Percentiles rank a stretch among this genome's conserved stretches.
Evolutionary conservation across 2,113 vertebrate genomes (phyloP).

Genomic region (Scatophagus argus): DNA sequence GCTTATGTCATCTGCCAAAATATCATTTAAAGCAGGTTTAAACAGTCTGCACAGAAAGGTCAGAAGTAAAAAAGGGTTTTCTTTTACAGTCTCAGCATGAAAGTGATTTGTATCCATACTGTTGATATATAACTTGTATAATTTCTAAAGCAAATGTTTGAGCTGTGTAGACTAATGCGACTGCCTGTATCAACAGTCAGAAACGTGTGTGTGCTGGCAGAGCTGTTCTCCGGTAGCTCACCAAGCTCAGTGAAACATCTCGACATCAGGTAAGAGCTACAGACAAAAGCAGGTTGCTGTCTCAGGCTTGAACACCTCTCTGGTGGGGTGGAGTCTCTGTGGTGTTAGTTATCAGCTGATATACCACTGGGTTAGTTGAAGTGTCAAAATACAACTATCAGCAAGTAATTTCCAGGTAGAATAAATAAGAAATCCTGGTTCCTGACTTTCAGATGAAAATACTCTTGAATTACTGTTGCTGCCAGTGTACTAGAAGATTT

Average conservation of each 20-base stretch:
- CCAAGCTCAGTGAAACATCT: constrained; percentile 86
- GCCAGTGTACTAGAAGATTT: too few species aligned
- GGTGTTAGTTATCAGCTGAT: too few species aligned
- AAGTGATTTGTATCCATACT: background rate
- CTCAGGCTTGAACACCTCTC: background rate
- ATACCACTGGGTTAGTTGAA: too few species aligned
- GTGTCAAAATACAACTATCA: too few species aligned
- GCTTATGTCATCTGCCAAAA: background rate
- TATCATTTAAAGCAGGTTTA: background rate
- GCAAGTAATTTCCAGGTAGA: too few species aligned
- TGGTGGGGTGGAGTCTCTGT: too few species aligned
- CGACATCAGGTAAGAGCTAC: constrained; percentile 89
- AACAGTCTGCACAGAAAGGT: too few species aligned
- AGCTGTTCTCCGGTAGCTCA: constrained; percentile 88
- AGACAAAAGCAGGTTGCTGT: too few species aligned
- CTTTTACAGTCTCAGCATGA: background rate
- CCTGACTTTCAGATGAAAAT: too few species aligned
- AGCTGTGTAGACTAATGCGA: background rate
- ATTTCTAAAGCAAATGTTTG: background rate
- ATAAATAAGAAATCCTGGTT: too few species aligned
- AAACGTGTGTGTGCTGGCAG: constrained; percentile 86
- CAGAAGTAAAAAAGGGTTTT: background rate
- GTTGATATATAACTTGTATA: background rate
- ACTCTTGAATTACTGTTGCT: too few species aligned
- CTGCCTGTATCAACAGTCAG: constrained; percentile 81